These are phyloP conservation scores for Engystomops pustulosus DNA, from an alignment of 2,113 vertebrate genomes.

Conservation along the genomic window DNA sequence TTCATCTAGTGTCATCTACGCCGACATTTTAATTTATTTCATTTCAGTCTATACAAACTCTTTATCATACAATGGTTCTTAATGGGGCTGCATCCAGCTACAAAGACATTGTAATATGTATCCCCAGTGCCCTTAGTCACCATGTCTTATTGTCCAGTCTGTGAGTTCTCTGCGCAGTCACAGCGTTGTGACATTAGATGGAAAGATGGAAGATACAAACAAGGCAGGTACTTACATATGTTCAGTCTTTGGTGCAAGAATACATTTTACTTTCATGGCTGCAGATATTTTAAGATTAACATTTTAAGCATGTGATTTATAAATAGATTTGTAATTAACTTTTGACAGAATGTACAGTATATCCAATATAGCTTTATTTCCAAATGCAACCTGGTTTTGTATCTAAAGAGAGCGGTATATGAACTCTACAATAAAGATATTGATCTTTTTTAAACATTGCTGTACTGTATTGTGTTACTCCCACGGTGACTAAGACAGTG, in stretches of 20 bases:
- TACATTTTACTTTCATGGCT: slow-evolving; percentile 34
- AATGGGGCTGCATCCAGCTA: too few relatives aligned
- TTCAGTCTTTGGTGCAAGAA: slow-evolving; percentile 31
- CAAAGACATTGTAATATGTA: too few relatives aligned
- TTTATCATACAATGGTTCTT: neutral
- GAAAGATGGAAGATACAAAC: slow-evolving; percentile 22
- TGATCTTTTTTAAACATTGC: slow-evolving; percentile 67
- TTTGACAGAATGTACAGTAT: slow-evolving; percentile 60
- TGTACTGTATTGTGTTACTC: slow-evolving; percentile 55
- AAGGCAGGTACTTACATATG: slow-evolving; percentile 55
- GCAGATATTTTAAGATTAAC: slow-evolving; percentile 45
- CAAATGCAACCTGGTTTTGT: slow-evolving; percentile 67
- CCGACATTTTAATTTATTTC: slow-evolving; percentile 41
- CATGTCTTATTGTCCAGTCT: too few relatives aligned
- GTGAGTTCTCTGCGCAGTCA: neutral
- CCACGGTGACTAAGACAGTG: too few relatives aligned
- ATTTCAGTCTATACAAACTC: neutral
- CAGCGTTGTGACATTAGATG: slow-evolving; percentile 14
- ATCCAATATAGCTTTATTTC: slow-evolving; percentile 60
- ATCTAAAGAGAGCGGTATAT: slow-evolving; percentile 71
- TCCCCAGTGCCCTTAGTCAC: too few relatives aligned
- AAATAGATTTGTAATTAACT: slow-evolving; percentile 54
- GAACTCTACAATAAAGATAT: slow-evolving; percentile 76
- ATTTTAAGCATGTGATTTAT: slow-evolving; percentile 57
- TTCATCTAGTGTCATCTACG: slow-evolving; percentile 5